Conservation (phyloP, 2,113 vertebrate species). For the Gallinago undulata region DNA sequence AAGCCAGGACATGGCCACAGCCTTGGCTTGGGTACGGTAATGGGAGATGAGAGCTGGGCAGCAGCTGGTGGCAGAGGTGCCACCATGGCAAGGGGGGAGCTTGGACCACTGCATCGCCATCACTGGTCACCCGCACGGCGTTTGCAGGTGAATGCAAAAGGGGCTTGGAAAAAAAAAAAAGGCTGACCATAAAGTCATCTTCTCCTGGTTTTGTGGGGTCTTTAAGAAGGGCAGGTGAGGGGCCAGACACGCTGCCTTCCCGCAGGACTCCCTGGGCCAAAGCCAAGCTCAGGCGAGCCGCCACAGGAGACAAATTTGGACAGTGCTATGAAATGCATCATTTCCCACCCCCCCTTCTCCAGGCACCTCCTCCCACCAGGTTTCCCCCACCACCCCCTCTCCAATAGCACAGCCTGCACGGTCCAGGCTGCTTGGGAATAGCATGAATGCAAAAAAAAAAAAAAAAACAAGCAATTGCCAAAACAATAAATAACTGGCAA, state of each 20-base stretch:
- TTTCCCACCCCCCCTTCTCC: neutral
- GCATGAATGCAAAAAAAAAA: neutral
- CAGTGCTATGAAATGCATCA: neutral
- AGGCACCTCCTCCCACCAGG: fast-evolving
- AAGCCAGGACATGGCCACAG: fast-evolving
- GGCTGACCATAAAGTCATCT: neutral
- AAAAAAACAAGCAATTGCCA: fast-evolving
- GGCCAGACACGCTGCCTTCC: fast-evolving
- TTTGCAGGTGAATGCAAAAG: neutral
- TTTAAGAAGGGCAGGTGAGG: neutral
- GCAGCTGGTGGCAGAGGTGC: neutral
- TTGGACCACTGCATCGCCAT: neutral
- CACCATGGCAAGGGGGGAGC: neutral
- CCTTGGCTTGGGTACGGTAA: neutral
- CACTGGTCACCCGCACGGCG: fast-evolving
- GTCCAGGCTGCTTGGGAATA: neutral
- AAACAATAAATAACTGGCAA: neutral
- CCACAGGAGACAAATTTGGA: neutral
- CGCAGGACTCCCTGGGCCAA: fast-evolving
- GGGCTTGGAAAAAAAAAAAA: neutral
- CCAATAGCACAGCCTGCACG: neutral
- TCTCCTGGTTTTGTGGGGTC: neutral
- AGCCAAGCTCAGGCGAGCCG: neutral
- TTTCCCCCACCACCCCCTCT: neutral
- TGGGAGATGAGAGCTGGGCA: fast-evolving